phyloP scores from a whole-genome alignment of 2,113 vertebrate genomes.

The Sinocyclocheilus maitianheensis region DNA sequence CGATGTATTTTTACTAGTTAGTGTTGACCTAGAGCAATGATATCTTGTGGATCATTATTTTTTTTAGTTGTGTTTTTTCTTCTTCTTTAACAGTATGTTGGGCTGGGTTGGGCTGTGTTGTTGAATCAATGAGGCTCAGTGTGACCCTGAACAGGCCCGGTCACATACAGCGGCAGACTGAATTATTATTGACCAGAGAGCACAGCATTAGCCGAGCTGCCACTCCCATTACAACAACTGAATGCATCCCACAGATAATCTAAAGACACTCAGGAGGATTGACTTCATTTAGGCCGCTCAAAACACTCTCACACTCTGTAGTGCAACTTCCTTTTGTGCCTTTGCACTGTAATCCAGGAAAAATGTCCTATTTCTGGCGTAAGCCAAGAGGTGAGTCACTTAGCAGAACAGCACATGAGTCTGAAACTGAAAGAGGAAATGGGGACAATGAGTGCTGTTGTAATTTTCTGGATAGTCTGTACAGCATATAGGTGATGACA shows the following conservation, averaged over 20 bases:
- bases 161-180: background rate
- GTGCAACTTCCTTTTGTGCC: background rate
- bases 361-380: background rate
- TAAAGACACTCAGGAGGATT: conserved; percentile 5
- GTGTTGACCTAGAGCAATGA: background rate
- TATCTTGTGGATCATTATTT: background rate
- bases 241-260: background rate
- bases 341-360: background rate
- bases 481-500: background rate
- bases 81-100: background rate
- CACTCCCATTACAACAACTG: background rate
- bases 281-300: background rate
- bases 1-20: background rate
- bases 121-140: conserved; percentile 4
- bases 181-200: conserved; percentile 25
- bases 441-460: background rate
- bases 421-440: conserved; percentile 6
- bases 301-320: background rate
- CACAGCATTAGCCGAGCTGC: background rate
- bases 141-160: background rate
- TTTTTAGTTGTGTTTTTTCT: background rate
- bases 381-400: background rate
- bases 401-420: background rate
- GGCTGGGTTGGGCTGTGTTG: background rate
- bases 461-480: background rate